phyloP scores from a whole-genome alignment of 2,888 invertebrate species.

The Ctenicera cuprea region DNA sequence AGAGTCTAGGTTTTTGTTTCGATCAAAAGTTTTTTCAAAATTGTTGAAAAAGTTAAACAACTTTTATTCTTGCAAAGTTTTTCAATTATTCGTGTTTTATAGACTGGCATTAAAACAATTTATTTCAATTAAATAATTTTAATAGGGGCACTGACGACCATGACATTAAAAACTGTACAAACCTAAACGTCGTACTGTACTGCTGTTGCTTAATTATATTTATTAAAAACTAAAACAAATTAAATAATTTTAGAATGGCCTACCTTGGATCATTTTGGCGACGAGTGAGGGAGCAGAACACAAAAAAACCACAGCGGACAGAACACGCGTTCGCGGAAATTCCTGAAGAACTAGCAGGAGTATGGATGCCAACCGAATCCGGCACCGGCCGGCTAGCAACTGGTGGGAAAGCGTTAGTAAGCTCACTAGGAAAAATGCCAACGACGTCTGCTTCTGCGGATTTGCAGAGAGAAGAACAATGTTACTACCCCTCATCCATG shows the following conservation, averaged over 20 bases:
- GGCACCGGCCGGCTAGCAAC: constrained; percentile 57
- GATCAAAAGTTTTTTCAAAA: too few relatives aligned
- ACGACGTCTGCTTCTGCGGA: constrained; percentile 28
- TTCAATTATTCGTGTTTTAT: too few relatives aligned
- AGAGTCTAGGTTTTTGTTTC: too few relatives aligned
- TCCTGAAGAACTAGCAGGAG: constrained; percentile 34
- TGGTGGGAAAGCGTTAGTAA: constrained; percentile 51
- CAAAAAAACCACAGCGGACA: constrained; percentile 26
- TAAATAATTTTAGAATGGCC: constrained; percentile 1
- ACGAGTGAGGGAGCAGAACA: constrained; percentile 18
- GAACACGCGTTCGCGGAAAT: constrained; percentile 38
- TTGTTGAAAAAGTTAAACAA: too few relatives aligned
- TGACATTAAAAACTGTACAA: too few relatives aligned
- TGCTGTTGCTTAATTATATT: too few relatives aligned
- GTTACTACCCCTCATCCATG: neutral
- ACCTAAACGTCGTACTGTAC: too few relatives aligned
- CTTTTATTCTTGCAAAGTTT: too few relatives aligned
- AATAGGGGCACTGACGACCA: too few relatives aligned
- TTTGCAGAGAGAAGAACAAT: neutral
- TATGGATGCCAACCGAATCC: constrained; percentile 47
- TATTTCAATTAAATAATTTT: too few relatives aligned
- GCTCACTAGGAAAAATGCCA: constrained; percentile 46
- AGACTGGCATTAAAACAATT: too few relatives aligned
- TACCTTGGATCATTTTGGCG: constrained; percentile 53
- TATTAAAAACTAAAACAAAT: too few relatives aligned